phyloP scores from a whole-genome alignment of 2,113 vertebrate genomes.

The Protobothrops mucrosquamatus region DNA sequence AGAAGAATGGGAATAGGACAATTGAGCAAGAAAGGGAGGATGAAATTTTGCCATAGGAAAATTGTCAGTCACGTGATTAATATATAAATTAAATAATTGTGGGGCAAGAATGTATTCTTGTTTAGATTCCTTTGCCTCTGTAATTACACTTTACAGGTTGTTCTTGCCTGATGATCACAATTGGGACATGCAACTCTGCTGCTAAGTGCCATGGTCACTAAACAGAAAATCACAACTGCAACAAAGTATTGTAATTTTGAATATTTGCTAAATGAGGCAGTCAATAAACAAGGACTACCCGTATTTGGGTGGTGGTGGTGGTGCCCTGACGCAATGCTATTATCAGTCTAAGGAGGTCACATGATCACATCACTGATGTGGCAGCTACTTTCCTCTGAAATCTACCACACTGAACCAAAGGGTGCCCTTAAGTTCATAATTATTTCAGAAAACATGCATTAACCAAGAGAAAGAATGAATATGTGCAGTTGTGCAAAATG shows the following conservation, averaged over 20 bases:
- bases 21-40: background rate
- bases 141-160: background rate
- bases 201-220: background rate
- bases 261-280: background rate
- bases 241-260: background rate
- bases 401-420: background rate
- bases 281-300: background rate
- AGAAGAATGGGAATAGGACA: background rate
- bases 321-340: background rate
- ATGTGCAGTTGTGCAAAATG: background rate
- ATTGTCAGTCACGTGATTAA: background rate
- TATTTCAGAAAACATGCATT: background rate
- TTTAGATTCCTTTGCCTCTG: background rate
- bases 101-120: background rate
- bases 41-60: background rate
- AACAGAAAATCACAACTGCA: background rate
- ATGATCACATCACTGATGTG: background rate
- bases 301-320: background rate
- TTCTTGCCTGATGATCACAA: background rate
- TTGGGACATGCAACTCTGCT: background rate
- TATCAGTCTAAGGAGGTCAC: background rate
- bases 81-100: background rate
- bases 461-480: background rate
- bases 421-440: background rate
- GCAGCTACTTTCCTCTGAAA: background rate